Percentiles rank a stretch among this genome's conserved stretches.
Evolutionary conservation across 2,888 invertebrate genomes (phyloP).

Genomic region (Chrysotoxum bicinctum): DNA sequence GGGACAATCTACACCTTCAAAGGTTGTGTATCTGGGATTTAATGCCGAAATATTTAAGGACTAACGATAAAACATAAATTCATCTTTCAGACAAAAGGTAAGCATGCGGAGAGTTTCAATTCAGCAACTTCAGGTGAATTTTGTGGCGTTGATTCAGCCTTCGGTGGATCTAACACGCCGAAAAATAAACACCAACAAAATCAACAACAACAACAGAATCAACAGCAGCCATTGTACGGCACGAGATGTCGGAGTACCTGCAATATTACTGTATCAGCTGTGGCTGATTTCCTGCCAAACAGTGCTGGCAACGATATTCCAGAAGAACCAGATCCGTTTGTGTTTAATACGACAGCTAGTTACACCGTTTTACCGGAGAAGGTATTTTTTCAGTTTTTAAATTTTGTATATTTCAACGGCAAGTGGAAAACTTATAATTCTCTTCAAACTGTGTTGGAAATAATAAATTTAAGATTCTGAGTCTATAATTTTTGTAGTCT

Average conservation of each 20-base stretch:
- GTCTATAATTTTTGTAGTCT: no score
- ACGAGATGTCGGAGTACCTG: slow-evolving; percentile 86
- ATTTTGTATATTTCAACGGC: slow-evolving; percentile 2
- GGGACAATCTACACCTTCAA: slow-evolving; percentile 76
- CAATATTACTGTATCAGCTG: slow-evolving; percentile 85
- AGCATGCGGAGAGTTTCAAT: slow-evolving; percentile 77
- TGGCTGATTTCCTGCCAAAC: slow-evolving; percentile 79
- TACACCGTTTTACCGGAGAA: slow-evolving; percentile 78
- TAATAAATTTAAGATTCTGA: no score
- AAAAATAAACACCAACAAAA: slow-evolving; percentile 72
- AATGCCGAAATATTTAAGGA: not conserved
- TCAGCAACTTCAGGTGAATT: slow-evolving; percentile 83
- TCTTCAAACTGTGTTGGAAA: not conserved
- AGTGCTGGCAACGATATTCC: slow-evolving; percentile 63
- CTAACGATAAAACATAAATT: slow-evolving; percentile 2
- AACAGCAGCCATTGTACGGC: slow-evolving; percentile 75
- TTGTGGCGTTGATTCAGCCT: slow-evolving; percentile 79
- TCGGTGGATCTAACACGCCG: slow-evolving; percentile 82
- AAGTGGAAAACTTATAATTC: slow-evolving; percentile 9
- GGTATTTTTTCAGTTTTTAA: slow-evolving; percentile 71
- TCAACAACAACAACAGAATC: slow-evolving; percentile 47
- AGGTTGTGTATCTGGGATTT: slow-evolving; percentile 52
- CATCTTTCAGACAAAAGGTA: slow-evolving; percentile 61
- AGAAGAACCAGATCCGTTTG: slow-evolving; percentile 77
- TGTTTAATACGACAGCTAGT: slow-evolving; percentile 78